Evolutionary conservation across 1,140 invertebrate species (phyloP).

Genomic region (Fopius arisanus): DNA sequence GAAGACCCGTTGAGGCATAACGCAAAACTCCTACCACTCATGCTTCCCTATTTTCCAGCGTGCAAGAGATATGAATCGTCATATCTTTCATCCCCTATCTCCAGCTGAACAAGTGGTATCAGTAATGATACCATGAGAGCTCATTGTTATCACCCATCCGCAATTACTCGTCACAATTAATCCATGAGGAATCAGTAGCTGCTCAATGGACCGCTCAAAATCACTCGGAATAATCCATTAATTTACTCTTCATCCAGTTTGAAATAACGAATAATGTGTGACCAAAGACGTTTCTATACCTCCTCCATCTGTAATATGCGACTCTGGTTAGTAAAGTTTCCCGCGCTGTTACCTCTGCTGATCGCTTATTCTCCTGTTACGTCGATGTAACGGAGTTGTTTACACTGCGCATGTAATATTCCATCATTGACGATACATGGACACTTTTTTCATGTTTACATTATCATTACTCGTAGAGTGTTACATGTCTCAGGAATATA

Average conservation of each 20-base stretch:
- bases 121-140: background rate
- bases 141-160: background rate
- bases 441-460: background rate
- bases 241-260: background rate
- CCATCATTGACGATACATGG: background rate
- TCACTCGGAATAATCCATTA: background rate
- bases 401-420: slow-evolving; percentile 66
- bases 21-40: background rate
- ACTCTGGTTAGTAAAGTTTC: slow-evolving; percentile 61
- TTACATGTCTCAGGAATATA: no score
- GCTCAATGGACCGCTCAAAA: background rate
- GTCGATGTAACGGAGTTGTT: slow-evolving; percentile 66
- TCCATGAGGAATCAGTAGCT: no score
- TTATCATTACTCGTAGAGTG: background rate
- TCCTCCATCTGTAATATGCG: slow-evolving; percentile 59
- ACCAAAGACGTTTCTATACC: slow-evolving; percentile 39
- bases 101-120: background rate
- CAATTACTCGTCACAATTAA: no score
- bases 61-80: slow-evolving; percentile 57
- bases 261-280: background rate
- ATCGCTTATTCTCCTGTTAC: slow-evolving; percentile 58
- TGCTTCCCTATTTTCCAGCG: slow-evolving; percentile 54
- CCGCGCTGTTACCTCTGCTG: slow-evolving; percentile 58
- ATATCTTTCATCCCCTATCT: slow-evolving; percentile 35
- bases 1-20: slow-evolving; percentile 2